Evolutionary conservation across 2,888 invertebrate genomes (phyloP).

Genomic region (Papilio demoleus): DNA sequence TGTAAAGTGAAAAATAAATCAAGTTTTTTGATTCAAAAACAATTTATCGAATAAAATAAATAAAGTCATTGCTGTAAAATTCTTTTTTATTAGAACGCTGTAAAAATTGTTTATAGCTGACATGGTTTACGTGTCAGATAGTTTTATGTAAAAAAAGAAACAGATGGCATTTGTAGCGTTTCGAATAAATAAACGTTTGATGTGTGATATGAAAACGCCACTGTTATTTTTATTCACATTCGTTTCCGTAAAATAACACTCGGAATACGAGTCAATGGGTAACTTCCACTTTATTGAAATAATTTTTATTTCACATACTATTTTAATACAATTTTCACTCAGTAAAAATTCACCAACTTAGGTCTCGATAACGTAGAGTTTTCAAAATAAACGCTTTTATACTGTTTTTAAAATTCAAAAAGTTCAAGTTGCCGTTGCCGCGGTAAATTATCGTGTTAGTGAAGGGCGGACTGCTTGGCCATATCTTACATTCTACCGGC

Average conservation of each 20-base stretch:
- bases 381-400: no score
- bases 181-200: conserved; percentile 26
- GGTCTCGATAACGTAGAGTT: no score
- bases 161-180: neutral
- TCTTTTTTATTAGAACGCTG: conserved; percentile 65
- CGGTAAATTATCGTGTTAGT: no score
- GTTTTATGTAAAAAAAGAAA: conserved; percentile 31
- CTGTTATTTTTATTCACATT: conserved; percentile 20
- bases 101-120: conserved; percentile 33
- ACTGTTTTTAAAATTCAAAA: no score
- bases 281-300: neutral
- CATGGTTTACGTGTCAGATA: conserved; percentile 24
- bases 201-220: conserved; percentile 14
- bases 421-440: no score
- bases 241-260: conserved; percentile 5
- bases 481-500: no score
- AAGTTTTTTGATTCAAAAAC: neutral
- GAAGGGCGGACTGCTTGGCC: no score
- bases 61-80: conserved; percentile 36
- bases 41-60: neutral
- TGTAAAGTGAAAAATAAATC: conserved; percentile 1
- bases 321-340: neutral
- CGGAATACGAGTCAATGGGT: neutral
- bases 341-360: neutral
- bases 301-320: neutral